Conservation (phyloP, 2,113 vertebrate species). For the Pipra filicauda region DNA sequence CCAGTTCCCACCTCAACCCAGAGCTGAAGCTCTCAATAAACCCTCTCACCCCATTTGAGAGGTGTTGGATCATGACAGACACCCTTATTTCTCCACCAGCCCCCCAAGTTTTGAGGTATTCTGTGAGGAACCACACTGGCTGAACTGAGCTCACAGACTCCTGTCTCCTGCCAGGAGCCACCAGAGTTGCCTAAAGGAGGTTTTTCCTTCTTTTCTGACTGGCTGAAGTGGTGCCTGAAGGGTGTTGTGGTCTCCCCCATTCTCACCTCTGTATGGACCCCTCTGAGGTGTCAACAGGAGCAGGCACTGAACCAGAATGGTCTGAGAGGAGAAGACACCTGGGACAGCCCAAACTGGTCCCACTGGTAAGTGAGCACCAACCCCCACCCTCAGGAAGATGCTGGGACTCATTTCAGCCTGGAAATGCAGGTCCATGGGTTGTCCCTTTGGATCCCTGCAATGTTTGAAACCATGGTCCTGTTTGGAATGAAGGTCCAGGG, state of each 20-base stretch:
- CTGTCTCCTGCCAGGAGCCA: neutral
- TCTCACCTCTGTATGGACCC: rapidly evolving
- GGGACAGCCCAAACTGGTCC: neutral
- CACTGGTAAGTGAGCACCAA: neutral
- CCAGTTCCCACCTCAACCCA: neutral
- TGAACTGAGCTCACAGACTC: neutral
- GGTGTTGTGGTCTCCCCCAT: neutral
- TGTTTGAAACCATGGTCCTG: rapidly evolving
- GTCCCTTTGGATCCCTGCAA: neutral
- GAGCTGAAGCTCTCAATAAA: neutral
- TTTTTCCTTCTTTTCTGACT: neutral
- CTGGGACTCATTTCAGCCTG: neutral
- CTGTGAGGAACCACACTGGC: rapidly evolving
- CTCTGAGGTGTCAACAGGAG: neutral
- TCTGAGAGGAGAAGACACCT: neutral
- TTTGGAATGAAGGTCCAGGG: neutral
- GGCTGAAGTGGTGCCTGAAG: neutral
- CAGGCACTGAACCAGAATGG: too few relatives aligned
- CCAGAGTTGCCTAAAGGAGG: neutral
- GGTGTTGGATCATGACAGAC: neutral
- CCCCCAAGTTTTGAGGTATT: neutral
- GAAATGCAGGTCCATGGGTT: neutral
- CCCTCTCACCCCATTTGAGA: neutral
- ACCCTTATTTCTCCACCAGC: neutral
- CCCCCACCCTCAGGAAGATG: rapidly evolving